These are phyloP conservation scores for Ochotona princeps DNA, from an alignment of 2,113 vertebrate genomes.

Conservation along the genomic window DNA sequence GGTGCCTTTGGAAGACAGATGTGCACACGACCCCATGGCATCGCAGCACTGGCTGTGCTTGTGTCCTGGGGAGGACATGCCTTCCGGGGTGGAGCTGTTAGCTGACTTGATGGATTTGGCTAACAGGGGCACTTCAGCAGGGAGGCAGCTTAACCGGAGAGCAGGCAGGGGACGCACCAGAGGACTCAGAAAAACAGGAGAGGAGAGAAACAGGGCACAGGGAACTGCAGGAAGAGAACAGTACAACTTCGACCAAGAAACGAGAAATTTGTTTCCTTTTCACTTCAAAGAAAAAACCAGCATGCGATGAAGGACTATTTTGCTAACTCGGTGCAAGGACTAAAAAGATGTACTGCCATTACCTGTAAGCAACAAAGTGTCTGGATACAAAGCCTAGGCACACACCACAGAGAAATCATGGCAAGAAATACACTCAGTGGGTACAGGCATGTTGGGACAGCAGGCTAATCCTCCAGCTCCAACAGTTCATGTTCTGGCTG, in stretches of 20 bases:
- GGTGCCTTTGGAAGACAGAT: not conserved
- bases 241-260: not conserved
- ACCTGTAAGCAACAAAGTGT: not conserved
- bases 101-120: too few relatives aligned
- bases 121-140: too few relatives aligned
- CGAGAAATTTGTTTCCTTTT: not conserved
- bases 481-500: too few relatives aligned
- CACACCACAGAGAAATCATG: not conserved
- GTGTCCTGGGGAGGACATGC: too few relatives aligned
- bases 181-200: too few relatives aligned
- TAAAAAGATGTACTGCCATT: not conserved
- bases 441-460: too few relatives aligned
- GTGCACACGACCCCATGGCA: not conserved
- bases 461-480: too few relatives aligned
- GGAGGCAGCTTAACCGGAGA: too few relatives aligned
- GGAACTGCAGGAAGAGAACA: not conserved
- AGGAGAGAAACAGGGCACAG: too few relatives aligned
- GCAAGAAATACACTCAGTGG: not conserved
- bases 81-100: too few relatives aligned
- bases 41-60: not conserved
- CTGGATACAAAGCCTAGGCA: not conserved
- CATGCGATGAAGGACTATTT: not conserved
- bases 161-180: too few relatives aligned
- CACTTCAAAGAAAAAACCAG: not conserved
- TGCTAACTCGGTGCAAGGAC: not conserved